These are phyloP conservation scores for Cricetomys ansorgei DNA, from an alignment of 2,113 vertebrate genomes.

Conservation along the genomic window DNA sequence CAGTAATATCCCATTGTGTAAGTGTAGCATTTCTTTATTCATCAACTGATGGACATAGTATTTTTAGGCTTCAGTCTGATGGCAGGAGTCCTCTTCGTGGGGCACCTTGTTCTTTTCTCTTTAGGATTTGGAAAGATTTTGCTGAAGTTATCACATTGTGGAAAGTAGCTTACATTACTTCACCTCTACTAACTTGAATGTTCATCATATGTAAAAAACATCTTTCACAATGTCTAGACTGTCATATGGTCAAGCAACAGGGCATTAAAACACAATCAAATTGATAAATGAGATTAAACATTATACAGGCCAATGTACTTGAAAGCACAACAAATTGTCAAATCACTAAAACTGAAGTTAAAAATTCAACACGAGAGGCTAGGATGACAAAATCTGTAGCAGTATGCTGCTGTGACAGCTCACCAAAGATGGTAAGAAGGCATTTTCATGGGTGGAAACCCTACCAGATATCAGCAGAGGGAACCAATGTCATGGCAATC, in stretches of 20 bases:
- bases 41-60: neutral
- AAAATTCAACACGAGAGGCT: neutral
- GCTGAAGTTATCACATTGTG: neutral
- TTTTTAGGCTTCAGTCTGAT: neutral
- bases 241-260: neutral
- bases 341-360: neutral
- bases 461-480: too few species aligned
- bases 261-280: neutral
- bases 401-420: too few species aligned
- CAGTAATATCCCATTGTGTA: neutral
- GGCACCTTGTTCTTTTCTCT: neutral
- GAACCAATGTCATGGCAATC: too few species aligned
- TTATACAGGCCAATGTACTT: neutral
- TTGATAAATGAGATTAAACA: neutral
- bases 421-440: too few species aligned
- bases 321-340: neutral
- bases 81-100: neutral
- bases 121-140: neutral
- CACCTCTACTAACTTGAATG: neutral
- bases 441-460: too few species aligned
- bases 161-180: neutral
- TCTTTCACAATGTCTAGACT: neutral
- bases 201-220: neutral
- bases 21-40: neutral
- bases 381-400: neutral